Base-by-base conservation (phyloP, 2,113 vertebrate species). In the Pterocles burchelli region DNA sequence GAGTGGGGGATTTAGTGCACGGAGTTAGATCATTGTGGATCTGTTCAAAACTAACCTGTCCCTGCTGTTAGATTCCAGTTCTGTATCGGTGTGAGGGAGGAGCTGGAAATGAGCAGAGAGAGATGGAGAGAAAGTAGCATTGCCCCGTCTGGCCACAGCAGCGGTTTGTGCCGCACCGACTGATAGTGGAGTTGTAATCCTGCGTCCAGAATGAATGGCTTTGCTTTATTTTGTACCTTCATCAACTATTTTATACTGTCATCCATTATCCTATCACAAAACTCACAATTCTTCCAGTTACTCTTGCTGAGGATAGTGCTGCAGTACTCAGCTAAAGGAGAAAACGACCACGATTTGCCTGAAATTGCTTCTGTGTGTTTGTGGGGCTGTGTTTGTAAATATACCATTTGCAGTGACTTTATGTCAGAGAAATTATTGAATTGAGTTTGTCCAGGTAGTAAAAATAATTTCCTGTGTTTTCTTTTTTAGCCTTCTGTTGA, bases 401-500 rank as follows among this genome's bases (percentile, higher is more conserved):
- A 1, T 1, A 1, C 78, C 55, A 45, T 58, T 90, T 78, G 17
- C 22, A 49, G 34, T 26, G 20, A 16, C 5, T 82, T 38, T 85
- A 4, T 85, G 4, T 52, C 26, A 29, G 31, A 31, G 65, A 68
- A 93, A 29, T 86, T 21, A 41, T 45, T 92, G n/a, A 82, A 31
- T 96, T 70, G 48, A 58, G 14, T 84, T 85, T 89, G 11, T 90
- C n/a, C 49, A 63, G 11, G 33, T 6, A 28, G 41, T 41, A 79
- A 94, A 85, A 95, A 90, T 98, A 95, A 97, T 89, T 93, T 89
- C 34, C 21, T 96, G 20, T 95, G 84, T 96, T 96, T 72, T 67
- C 90, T 88, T 96, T 91, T 97, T 74, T 91, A 99, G 99, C 98
- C 99, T 98, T 99, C 99, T 98, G 96, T 99, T 98, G 99, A 98